Conservation (phyloP, 1,140 invertebrate species). For the Pseudomyrmex cubaensis region DNA sequence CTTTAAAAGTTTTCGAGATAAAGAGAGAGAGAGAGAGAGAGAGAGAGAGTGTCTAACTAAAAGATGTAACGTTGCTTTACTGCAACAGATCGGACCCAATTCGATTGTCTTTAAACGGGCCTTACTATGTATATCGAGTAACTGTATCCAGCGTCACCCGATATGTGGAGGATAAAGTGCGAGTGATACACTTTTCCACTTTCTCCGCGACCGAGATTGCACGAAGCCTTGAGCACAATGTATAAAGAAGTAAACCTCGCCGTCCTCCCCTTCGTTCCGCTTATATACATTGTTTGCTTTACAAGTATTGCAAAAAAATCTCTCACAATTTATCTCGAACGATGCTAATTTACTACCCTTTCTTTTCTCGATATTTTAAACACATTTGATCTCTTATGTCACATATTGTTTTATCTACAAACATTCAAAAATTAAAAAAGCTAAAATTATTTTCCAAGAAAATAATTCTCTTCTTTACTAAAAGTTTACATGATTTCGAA, state of each 20-base stretch:
- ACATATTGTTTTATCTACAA: not conserved
- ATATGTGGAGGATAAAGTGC: slow-evolving; percentile 56
- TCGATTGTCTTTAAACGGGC: no score
- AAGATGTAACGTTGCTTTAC: no score
- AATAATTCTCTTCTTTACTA: not conserved
- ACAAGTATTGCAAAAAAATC: not conserved
- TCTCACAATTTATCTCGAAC: not conserved
- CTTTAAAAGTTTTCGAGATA: no score
- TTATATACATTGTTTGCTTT: slow-evolving; percentile 34
- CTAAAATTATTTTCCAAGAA: not conserved
- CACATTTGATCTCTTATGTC: not conserved
- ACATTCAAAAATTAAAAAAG: not conserved
- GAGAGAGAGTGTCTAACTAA: no score
- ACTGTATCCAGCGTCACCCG: slow-evolving; percentile 35
- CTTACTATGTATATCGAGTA: not conserved
- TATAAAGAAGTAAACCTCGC: slow-evolving; percentile 60
- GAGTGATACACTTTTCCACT: slow-evolving; percentile 75
- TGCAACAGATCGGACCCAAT: no score
- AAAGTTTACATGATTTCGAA: not conserved
- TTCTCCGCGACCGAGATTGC: slow-evolving; percentile 72
- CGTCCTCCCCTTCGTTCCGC: slow-evolving; percentile 60
- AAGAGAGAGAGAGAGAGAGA: no score
- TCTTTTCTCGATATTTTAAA: not conserved
- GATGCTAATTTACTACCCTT: not conserved
- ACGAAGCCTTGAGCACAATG: slow-evolving; percentile 65